These are phyloP conservation scores for Muscidifurax raptorellus DNA, from an alignment of 1,140 invertebrate species.

Conservation along the genomic window DNA sequence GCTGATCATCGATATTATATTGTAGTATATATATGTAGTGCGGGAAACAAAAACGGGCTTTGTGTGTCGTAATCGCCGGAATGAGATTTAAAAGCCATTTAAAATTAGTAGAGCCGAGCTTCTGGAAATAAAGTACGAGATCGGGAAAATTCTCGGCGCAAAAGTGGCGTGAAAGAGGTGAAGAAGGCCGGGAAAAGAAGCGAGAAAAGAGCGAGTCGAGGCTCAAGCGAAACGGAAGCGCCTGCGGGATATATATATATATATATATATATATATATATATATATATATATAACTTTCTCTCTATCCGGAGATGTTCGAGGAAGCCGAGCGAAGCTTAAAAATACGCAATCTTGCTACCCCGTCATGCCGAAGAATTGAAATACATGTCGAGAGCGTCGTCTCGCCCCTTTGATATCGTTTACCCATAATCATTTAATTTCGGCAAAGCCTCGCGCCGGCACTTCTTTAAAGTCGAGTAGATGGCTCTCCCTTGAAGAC, in stretches of 20 bases:
- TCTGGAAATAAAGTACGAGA: not conserved
- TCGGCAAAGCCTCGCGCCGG: slow-evolving; percentile 59
- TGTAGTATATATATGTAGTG: not conserved
- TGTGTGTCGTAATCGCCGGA: not conserved
- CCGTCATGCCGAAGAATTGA: slow-evolving; percentile 77
- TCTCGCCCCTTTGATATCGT: slow-evolving; percentile 74
- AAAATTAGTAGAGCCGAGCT: slow-evolving; percentile 6
- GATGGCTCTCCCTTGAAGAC: slow-evolving; percentile 39
- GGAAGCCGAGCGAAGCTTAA: slow-evolving; percentile 69
- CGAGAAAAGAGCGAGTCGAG: slow-evolving; percentile 57
- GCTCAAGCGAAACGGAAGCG: slow-evolving; percentile 74
- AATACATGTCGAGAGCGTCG: slow-evolving; percentile 65
- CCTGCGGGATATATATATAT: slow-evolving; percentile 61
- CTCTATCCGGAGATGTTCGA: slow-evolving; percentile 2
- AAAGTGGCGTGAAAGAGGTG: slow-evolving; percentile 49
- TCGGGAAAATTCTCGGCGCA: not conserved
- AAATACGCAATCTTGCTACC: slow-evolving; percentile 76
- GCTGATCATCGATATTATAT: not conserved
- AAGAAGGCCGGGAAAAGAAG: slow-evolving; percentile 43
- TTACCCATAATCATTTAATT: slow-evolving; percentile 77
- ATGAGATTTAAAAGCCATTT: slow-evolving; percentile 39
- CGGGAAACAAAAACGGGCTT: not conserved
- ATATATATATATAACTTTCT: too few species aligned
- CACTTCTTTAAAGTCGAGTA: slow-evolving; percentile 49
- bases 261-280: too few species aligned